Evolutionary conservation across 1,140 invertebrate species (phyloP).

Genomic region (Tetraneura akinire): DNA sequence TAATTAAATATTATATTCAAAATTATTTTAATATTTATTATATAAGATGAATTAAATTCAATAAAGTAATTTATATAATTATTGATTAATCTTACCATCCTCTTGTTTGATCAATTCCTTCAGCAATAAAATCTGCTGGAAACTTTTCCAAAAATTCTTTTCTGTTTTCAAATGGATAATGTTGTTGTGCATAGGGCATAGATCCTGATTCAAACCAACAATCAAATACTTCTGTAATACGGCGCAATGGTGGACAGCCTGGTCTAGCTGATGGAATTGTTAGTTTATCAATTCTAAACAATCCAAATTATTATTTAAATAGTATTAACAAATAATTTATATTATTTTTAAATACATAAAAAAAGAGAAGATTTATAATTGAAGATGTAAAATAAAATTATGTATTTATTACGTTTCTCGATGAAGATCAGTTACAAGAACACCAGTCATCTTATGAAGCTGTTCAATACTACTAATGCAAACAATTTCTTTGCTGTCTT

Average conservation of each 20-base stretch:
- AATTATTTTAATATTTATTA: no score
- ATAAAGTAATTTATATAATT: no score
- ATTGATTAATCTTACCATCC: conserved; percentile 70
- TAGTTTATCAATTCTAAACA: conserved; percentile 78
- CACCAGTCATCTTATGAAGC: conserved; percentile 79
- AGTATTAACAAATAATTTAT: neutral
- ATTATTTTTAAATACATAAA: conserved; percentile 55
- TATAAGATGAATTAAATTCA: no score
- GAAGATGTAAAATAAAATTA: neutral
- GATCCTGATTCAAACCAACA: conserved; percentile 99
- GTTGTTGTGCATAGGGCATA: conserved; percentile 97
- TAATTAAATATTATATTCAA: neutral
- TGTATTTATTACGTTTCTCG: conserved; percentile 71
- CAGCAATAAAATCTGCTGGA: conserved; percentile 99
- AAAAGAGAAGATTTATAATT: conserved; percentile 47
- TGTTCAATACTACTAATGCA: conserved; percentile 95
- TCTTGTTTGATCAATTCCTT: conserved; percentile 98
- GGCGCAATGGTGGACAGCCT: conserved; percentile 78
- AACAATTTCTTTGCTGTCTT: conserved; percentile 90
- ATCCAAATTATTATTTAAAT: conserved; percentile 50
- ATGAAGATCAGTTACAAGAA: conserved; percentile 87
- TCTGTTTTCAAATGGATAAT: conserved; percentile 93
- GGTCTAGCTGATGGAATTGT: conserved; percentile 87
- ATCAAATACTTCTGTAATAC: conserved; percentile 96
- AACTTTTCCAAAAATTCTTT: conserved; percentile 93